Evolutionary conservation across 2,113 vertebrate genomes (phyloP), one percentile per base, ranked within the genome.

Genomic region (Silurus asotus): DNA sequence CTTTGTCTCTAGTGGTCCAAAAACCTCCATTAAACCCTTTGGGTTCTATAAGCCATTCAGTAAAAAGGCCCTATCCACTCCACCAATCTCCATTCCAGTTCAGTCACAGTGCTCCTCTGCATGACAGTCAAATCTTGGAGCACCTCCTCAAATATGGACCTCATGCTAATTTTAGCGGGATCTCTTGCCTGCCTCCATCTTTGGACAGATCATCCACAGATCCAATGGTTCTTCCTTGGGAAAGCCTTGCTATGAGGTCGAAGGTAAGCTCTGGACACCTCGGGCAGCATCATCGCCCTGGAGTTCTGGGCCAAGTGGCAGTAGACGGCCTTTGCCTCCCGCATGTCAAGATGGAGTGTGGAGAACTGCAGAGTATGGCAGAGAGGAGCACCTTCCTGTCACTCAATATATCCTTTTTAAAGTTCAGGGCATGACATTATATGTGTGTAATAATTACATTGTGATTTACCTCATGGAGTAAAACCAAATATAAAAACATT

Each of bases 401-500:
- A 0, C 93, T 95, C 90, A 96, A 94, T 85, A 95, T 99, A 99
- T 99, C 98, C 98, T 99, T 98, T 97, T 84, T 56, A 61, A 65
- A 51, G n/a, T 28, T 19, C 0, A n/a, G 14, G 13, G 2, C 6
- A 78, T 19, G 13, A 15, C 85, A 82, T 8, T 6, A 45, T 62
- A 51, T 76, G 15, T 56, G 28, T 56, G 25, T 45, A 11, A 70
- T 70, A 56, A 55, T 82, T 17, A 37, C 7, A 19, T 53, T 80
- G 23, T 78, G 25, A 56, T 59, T 56, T 77, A 77, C 19, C 48
- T 74, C 1, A 10, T 74, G 37, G 20, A 23, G 72, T 53, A 15
- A 15, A 58, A 78, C 8, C 4, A 8, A 79, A 45, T 58, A 59
- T 2, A 2, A 58, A 45, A 23, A 58, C 15, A 58, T 58, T 28